phyloP scores from a whole-genome alignment of 2,797 vertebrate genomes.

The Enteromius radiatus region DNA sequence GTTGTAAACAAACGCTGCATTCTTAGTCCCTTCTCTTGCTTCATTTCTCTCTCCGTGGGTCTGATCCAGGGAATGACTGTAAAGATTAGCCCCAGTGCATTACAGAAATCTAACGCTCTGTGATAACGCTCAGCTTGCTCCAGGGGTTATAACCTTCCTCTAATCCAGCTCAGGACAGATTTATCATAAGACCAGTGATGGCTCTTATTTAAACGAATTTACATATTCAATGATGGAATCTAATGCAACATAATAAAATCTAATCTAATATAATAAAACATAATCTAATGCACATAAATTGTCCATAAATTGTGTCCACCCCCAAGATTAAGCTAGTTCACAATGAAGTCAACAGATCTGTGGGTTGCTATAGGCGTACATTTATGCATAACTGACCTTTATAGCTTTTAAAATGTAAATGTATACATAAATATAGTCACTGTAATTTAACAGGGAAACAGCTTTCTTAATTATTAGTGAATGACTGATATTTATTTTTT shows the following conservation, averaged over 20 bases:
- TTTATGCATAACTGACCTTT: not conserved
- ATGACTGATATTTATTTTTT: not conserved
- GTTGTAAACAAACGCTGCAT: conserved; percentile 10
- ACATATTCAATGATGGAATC: conserved; percentile 19
- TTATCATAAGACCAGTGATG: conserved; percentile 37
- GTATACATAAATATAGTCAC: not conserved
- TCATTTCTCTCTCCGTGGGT: conserved; percentile 11
- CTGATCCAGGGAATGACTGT: conserved; percentile 33
- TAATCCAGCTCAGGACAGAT: conserved; percentile 52
- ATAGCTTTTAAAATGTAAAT: not conserved
- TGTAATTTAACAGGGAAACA: not conserved
- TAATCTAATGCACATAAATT: not conserved
- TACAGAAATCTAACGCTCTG: conserved; percentile 26
- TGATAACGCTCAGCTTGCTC: conserved; percentile 35
- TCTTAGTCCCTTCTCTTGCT: conserved; percentile 5
- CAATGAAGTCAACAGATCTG: not conserved
- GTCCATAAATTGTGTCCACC: not conserved
- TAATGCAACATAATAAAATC: too few relatives aligned
- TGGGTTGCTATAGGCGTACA: not conserved
- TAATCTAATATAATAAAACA: too few relatives aligned
- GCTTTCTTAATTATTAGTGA: not conserved
- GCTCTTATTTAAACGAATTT: conserved; percentile 24
- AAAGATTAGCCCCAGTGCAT: conserved; percentile 52
- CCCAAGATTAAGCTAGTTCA: not conserved
- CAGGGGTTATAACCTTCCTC: conserved; percentile 46